A percentile compares a stretch with the other conserved stretches of the same genome.
These are phyloP conservation scores for Babylonia areolata DNA, from an alignment of 1,140 invertebrate genomes.

Conservation along the genomic window DNA sequence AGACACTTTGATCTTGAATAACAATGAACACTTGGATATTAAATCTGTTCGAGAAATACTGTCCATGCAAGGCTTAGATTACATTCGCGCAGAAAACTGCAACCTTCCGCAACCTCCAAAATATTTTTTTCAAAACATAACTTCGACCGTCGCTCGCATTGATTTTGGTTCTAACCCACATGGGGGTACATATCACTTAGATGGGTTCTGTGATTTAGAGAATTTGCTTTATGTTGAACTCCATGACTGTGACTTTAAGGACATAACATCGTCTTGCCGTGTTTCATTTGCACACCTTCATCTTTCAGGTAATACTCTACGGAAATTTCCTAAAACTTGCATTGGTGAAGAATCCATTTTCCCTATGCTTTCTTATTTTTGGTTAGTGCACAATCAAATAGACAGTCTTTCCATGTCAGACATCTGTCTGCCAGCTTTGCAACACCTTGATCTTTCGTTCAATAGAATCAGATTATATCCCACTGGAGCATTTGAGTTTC, in stretches of 20 bases:
- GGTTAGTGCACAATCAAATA: neutral
- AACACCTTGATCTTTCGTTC: neutral
- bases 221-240: neutral
- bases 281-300: neutral
- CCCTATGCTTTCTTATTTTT: neutral
- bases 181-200: neutral
- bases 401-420: too few species aligned
- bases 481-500: neutral
- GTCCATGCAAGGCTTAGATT: neutral
- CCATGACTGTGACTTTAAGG: neutral
- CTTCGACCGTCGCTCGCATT: too few species aligned
- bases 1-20: neutral
- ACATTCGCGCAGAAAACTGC: too few species aligned
- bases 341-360: neutral
- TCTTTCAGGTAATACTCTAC: neutral
- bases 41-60: neutral
- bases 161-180: neutral
- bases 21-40: neutral
- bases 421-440: neutral
- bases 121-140: neutral
- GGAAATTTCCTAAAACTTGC: constrained; percentile 1
- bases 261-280: neutral
- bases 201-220: neutral
- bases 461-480: neutral
- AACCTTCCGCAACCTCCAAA: neutral